Conservation (phyloP, 2,888 invertebrate species). For the Leucophenga montana region DNA sequence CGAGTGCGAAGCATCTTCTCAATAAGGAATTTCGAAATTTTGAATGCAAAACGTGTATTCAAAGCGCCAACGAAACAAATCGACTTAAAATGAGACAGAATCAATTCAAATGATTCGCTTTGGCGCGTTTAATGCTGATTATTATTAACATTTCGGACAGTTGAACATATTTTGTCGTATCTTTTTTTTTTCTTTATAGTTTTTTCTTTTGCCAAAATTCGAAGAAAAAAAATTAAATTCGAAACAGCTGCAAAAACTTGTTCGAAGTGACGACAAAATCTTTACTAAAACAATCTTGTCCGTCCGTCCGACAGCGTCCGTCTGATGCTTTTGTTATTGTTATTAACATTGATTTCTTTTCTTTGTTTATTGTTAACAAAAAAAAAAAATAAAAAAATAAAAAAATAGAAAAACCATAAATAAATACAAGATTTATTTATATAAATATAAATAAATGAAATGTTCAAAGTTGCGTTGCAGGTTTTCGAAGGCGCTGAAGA, state of each 20-base stretch:
- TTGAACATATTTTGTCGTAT: background rate
- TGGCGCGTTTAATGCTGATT: background rate
- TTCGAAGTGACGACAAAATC: background rate
- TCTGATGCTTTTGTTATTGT: conserved; percentile 12
- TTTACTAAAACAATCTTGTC: background rate
- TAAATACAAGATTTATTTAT: background rate
- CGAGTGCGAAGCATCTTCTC: too few species aligned
- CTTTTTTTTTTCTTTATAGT: background rate
- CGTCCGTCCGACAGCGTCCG: too few species aligned
- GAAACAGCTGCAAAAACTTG: conserved; percentile 9
- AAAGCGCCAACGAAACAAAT: too few species aligned
- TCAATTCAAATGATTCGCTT: background rate
- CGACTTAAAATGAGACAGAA: conserved; percentile 1
- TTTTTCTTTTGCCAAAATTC: background rate
- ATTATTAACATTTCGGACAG: conserved; percentile 2
- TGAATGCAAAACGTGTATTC: too few species aligned
- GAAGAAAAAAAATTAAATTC: too few species aligned
- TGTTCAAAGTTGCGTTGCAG: conserved; percentile 4
- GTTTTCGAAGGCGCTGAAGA: conserved; percentile 28
- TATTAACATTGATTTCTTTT: background rate
- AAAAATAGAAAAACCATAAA: too few species aligned
- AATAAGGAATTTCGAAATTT: too few species aligned
- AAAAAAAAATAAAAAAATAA: background rate
- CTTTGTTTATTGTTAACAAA: background rate
- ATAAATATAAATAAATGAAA: background rate